A percentile compares a stretch with the other conserved stretches of the same genome.
phyloP scores from a whole-genome alignment of 2,113 vertebrate genomes.

The Rhinolophus sinicus region DNA sequence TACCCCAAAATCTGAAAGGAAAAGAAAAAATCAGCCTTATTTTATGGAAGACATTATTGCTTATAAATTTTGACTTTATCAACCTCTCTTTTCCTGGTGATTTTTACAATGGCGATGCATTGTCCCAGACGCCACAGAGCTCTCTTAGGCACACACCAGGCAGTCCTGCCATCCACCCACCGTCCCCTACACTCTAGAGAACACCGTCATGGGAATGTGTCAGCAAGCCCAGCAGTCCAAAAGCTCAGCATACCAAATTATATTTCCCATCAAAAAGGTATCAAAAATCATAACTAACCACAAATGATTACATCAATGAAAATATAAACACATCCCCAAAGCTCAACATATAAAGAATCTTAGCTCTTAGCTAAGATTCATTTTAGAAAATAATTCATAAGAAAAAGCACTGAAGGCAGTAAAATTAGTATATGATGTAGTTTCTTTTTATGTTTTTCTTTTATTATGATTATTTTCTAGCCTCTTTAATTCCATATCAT shows the following conservation, averaged over 20 bases:
- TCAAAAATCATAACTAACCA: neutral
- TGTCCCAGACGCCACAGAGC: neutral
- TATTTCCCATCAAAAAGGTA: neutral
- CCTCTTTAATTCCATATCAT: neutral
- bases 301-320: neutral
- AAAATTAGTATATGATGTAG: neutral
- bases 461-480: constrained; percentile 56
- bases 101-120: neutral
- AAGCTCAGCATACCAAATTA: neutral
- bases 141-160: neutral
- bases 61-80: neutral
- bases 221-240: neutral
- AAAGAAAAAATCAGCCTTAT: constrained; percentile 3
- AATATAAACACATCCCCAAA: constrained; percentile 23
- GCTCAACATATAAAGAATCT: neutral
- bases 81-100: neutral
- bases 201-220: neutral
- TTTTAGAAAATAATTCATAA: constrained; percentile 30
- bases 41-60: neutral
- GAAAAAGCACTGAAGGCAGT: neutral
- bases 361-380: neutral
- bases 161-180: neutral
- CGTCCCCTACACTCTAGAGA: neutral
- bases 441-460: neutral
- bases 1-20: constrained; percentile 95